These are phyloP conservation scores for Poecilia wingei DNA, from an alignment of 2,797 vertebrate species.

Conservation along the genomic window DNA sequence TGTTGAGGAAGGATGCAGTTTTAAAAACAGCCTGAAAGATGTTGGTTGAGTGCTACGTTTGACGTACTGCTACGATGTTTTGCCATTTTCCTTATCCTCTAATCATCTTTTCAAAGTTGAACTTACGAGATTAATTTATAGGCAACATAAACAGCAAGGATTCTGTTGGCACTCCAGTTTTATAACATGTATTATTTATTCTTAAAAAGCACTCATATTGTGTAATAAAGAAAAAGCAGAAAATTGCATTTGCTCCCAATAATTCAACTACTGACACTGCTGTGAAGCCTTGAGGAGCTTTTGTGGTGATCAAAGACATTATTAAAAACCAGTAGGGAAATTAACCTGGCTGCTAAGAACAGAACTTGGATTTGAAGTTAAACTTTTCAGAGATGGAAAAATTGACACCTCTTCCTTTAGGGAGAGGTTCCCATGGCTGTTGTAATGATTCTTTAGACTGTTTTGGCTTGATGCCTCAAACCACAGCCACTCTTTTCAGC, in stretches of 20 bases:
- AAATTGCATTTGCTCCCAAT: constrained; percentile 54
- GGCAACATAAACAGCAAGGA: constrained; percentile 3
- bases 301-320: constrained; percentile 58
- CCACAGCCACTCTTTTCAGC: constrained; percentile 36
- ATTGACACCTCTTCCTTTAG: constrained; percentile 69
- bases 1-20: constrained; percentile 47
- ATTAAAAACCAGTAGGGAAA: constrained; percentile 77
- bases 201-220: constrained; percentile 27
- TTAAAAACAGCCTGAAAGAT: constrained; percentile 36
- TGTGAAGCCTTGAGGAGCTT: constrained; percentile 52
- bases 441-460: constrained; percentile 46
- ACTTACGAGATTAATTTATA: constrained; percentile 6
- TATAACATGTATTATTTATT: constrained; percentile 9
- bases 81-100: background rate
- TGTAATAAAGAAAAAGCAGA: constrained; percentile 31
- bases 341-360: constrained; percentile 62
- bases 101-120: constrained; percentile 6
- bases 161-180: constrained; percentile 12
- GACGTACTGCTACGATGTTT: constrained; percentile 7
- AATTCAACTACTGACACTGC: constrained; percentile 58
- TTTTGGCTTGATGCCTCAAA: constrained; percentile 30
- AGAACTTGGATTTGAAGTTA: constrained; percentile 62
- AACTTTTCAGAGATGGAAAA: constrained; percentile 78
- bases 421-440: constrained; percentile 65
- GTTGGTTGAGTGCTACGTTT: background rate